Evolutionary conservation across 2,113 vertebrate genomes (phyloP).

Genomic region (Gopherus flavomarginatus): DNA sequence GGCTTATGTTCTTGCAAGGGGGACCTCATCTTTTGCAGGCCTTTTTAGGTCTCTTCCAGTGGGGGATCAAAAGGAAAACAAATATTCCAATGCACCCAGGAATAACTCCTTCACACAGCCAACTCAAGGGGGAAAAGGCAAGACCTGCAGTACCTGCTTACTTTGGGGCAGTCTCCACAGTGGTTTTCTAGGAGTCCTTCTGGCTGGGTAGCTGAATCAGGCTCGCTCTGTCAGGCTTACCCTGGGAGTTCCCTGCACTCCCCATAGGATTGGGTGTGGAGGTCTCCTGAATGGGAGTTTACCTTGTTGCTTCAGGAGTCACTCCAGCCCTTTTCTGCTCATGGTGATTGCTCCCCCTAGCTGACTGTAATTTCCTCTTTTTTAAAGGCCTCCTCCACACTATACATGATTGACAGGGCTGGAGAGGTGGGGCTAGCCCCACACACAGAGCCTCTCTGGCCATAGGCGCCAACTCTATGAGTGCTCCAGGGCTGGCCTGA

Average conservation of each 20-base stretch:
- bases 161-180: background rate
- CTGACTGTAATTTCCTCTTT: background rate
- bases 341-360: background rate
- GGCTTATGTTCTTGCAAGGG: background rate
- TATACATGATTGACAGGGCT: background rate
- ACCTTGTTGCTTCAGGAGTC: background rate
- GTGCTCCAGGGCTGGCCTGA: background rate
- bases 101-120: too few relatives aligned
- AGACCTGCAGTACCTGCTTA: background rate
- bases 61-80: background rate
- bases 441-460: background rate
- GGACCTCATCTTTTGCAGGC: background rate
- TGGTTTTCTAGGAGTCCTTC: background rate
- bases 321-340: background rate
- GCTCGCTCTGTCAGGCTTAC: background rate
- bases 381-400: background rate
- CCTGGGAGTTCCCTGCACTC: background rate
- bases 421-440: background rate
- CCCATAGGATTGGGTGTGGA: background rate
- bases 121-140: background rate
- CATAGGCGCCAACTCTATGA: too few relatives aligned
- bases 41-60: background rate
- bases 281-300: background rate
- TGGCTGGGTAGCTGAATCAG: background rate
- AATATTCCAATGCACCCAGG: background rate